Evolutionary conservation across 2,113 vertebrate species (phyloP).

Genomic region (Labeo rohita): DNA sequence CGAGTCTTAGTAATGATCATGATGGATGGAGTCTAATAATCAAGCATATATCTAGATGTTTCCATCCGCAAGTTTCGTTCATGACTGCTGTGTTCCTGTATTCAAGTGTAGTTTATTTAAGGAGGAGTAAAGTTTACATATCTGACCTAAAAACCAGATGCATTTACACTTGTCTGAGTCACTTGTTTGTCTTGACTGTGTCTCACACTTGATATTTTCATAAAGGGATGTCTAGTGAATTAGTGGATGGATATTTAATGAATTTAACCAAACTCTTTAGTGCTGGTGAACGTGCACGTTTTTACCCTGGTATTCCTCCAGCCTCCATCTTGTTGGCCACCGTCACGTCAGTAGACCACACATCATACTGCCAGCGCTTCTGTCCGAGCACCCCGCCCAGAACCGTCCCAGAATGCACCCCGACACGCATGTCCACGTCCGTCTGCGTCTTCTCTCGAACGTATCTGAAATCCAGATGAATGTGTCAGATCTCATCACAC

Average conservation of each 20-base stretch:
- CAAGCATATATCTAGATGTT: background rate
- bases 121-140: background rate
- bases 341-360: constrained; percentile 95
- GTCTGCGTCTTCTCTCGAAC: constrained; percentile 93
- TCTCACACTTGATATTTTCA: background rate
- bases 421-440: constrained; percentile 93
- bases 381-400: constrained; percentile 93
- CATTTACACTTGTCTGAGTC: background rate
- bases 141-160: background rate
- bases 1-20: no score
- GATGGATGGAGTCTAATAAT: background rate
- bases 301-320: constrained; percentile 90
- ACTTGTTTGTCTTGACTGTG: background rate
- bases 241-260: no score
- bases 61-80: background rate
- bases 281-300: background rate
- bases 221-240: background rate
- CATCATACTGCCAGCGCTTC: constrained; percentile 96
- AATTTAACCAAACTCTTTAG: background rate
- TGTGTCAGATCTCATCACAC: background rate
- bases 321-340: constrained; percentile 98
- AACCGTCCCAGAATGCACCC: constrained; percentile 91
- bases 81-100: background rate
- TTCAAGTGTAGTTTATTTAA: background rate
- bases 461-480: constrained; percentile 72